Conservation (phyloP, 1,140 invertebrate genomes). For the Pararge aegeria region DNA sequence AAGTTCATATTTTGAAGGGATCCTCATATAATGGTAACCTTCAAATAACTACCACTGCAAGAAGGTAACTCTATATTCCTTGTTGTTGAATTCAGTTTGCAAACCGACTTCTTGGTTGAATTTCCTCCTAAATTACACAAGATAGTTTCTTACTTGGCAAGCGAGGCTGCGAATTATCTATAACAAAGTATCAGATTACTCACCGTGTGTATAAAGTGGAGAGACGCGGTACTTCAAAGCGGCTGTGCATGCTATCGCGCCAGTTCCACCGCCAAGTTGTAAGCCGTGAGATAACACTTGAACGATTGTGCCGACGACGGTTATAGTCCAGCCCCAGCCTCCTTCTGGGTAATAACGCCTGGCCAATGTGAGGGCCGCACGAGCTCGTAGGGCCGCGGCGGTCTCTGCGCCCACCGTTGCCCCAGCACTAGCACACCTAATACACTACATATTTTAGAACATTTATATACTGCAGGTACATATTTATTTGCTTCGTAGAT, state of each 20-base stretch:
- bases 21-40: too few relatives aligned
- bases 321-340: slow-evolving; percentile 90
- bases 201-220: slow-evolving; percentile 67
- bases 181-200: slow-evolving; percentile 34
- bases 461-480: slow-evolving; percentile 9
- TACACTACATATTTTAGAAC: slow-evolving; percentile 44
- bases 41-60: too few relatives aligned
- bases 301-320: slow-evolving; percentile 84
- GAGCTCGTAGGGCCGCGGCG: slow-evolving; percentile 68
- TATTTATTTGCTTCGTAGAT: neutral
- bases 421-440: slow-evolving; percentile 70
- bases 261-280: slow-evolving; percentile 79
- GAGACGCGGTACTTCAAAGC: slow-evolving; percentile 59
- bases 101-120: too few relatives aligned
- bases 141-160: neutral
- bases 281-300: slow-evolving; percentile 84
- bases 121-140: too few relatives aligned
- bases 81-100: too few relatives aligned
- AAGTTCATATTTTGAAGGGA: too few relatives aligned
- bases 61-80: too few relatives aligned
- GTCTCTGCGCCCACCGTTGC: slow-evolving; percentile 68
- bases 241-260: slow-evolving; percentile 65
- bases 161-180: neutral
- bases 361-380: slow-evolving; percentile 72
- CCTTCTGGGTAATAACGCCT: slow-evolving; percentile 89